These are phyloP conservation scores for Hippocampus barbouri DNA, from an alignment of 2,113 vertebrate species.

Conservation along the genomic window DNA sequence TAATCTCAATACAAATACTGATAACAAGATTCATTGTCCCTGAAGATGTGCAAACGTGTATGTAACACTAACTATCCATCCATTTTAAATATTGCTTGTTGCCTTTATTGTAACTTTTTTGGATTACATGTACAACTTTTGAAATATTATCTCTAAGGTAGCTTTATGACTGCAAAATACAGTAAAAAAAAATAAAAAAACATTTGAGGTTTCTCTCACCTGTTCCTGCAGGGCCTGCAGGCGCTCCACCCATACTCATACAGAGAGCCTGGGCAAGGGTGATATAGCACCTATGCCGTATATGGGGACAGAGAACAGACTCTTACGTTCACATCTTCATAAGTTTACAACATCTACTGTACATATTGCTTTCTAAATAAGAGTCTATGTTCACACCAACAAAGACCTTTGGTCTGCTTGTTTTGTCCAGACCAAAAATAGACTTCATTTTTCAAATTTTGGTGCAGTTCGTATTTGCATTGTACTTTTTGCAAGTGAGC, in stretches of 20 bases:
- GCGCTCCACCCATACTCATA: constrained; percentile 97
- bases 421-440: too few species aligned
- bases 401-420: too few species aligned
- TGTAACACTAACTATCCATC: too few species aligned
- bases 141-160: background rate
- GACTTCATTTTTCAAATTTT: too few species aligned
- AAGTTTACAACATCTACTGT: background rate
- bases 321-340: background rate
- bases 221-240: constrained; percentile 92
- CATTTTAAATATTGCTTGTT: too few species aligned
- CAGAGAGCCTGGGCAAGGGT: constrained; percentile 92
- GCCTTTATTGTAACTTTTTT: too few species aligned
- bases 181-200: too few species aligned
- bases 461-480: too few species aligned
- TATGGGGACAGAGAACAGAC: constrained; percentile 10
- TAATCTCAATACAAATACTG: background rate
- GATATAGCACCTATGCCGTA: constrained; percentile 87
- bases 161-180: background rate
- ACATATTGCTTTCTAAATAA: background rate
- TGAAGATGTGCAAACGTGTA: too few species aligned
- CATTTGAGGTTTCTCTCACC: constrained; percentile 74
- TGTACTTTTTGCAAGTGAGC: too few species aligned
- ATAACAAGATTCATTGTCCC: background rate
- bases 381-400: too few species aligned
- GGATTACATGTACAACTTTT: background rate